Evolutionary conservation across 2,113 vertebrate species (phyloP).

Genomic region (Centropus bengalensis): DNA sequence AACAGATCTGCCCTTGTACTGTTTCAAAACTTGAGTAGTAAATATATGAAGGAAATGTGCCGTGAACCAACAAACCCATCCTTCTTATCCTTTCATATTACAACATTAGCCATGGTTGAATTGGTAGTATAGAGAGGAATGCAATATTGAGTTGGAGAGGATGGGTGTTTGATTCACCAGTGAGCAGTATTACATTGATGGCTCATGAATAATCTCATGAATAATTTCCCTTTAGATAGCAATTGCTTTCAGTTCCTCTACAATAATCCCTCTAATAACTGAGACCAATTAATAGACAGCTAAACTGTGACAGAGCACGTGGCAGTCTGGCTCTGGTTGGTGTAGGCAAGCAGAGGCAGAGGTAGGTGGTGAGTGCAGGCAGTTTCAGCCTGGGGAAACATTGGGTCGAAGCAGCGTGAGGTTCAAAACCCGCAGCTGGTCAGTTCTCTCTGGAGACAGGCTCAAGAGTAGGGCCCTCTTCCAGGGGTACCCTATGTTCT

Average conservation of each 20-base stretch:
- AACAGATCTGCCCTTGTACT: neutral
- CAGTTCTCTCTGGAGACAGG: neutral
- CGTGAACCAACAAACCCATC: neutral
- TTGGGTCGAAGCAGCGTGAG: too few relatives aligned
- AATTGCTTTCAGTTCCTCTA: neutral
- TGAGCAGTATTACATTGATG: neutral
- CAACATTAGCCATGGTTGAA: neutral
- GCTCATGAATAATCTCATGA: neutral
- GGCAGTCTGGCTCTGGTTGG: neutral
- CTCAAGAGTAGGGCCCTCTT: neutral
- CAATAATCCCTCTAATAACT: neutral
- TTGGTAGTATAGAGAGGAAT: neutral
- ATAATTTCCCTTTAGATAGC: neutral
- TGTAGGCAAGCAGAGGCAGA: neutral
- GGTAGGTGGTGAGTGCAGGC: neutral
- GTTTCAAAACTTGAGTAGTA: neutral
- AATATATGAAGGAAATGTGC: neutral
- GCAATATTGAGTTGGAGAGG: neutral
- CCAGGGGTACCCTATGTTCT: neutral
- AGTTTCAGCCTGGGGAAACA: fast-evolving
- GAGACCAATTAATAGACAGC: neutral
- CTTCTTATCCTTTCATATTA: neutral
- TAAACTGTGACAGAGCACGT: fast-evolving
- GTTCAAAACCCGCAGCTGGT: fast-evolving
- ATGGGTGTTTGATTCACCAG: neutral